phyloP scores from a whole-genome alignment of 2,888 invertebrate species.

The Chorisops tibialis region DNA sequence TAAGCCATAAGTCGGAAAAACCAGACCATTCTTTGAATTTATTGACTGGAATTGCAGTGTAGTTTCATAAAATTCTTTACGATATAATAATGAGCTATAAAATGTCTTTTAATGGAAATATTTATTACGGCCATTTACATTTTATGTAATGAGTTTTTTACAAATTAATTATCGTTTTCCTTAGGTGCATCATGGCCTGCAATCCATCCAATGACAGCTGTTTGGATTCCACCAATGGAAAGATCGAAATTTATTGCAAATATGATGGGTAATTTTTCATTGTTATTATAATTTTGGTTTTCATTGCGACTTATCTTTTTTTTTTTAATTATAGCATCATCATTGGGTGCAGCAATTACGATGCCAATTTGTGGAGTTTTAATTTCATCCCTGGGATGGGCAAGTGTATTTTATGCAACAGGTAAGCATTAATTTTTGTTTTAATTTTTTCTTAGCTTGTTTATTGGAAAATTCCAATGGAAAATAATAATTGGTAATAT shows the following conservation, averaged over 20 bases:
- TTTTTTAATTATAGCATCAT: conserved; percentile 62
- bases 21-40: too few relatives aligned
- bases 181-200: conserved; percentile 89
- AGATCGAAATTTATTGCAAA: conserved; percentile 89
- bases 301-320: not conserved
- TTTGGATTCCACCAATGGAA: conserved; percentile 93
- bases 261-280: conserved; percentile 82
- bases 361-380: conserved; percentile 84
- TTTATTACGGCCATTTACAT: too few relatives aligned
- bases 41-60: too few relatives aligned
- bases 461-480: too few relatives aligned
- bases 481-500: too few relatives aligned
- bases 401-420: conserved; percentile 85
- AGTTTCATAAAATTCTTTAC: too few relatives aligned
- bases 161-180: too few relatives aligned
- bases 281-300: not conserved
- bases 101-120: too few relatives aligned
- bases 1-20: too few relatives aligned
- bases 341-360: conserved; percentile 86
- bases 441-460: too few relatives aligned
- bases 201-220: conserved; percentile 87
- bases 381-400: conserved; percentile 79
- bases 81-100: too few relatives aligned
- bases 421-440: conserved; percentile 53
- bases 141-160: too few relatives aligned